Conservation (phyloP, 2,888 invertebrate species). For the Deilephila elpenor region DNA sequence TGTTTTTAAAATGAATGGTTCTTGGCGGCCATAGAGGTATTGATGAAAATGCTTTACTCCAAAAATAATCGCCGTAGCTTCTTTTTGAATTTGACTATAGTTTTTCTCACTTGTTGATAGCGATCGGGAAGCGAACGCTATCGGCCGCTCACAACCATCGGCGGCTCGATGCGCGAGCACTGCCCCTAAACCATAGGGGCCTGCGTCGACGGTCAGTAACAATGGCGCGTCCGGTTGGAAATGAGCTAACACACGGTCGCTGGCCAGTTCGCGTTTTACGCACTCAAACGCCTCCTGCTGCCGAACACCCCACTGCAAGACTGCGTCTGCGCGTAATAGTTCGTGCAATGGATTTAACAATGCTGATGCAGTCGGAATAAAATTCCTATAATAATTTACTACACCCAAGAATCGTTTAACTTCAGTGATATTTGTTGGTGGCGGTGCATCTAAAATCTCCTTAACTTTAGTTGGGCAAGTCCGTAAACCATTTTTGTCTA, state of each 20-base stretch:
- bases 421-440: slow-evolving; percentile 37
- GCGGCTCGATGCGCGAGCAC: slow-evolving; percentile 30
- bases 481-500: too few relatives aligned
- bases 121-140: slow-evolving; percentile 31
- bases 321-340: slow-evolving; percentile 29
- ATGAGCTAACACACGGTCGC: slow-evolving; percentile 39
- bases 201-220: slow-evolving; percentile 32
- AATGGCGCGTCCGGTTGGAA: slow-evolving; percentile 33
- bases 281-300: slow-evolving; percentile 30
- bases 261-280: slow-evolving; percentile 34
- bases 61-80: too few relatives aligned
- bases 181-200: slow-evolving; percentile 34
- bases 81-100: too few relatives aligned
- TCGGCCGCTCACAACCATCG: slow-evolving; percentile 17
- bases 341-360: slow-evolving; percentile 40
- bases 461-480: slow-evolving; percentile 39
- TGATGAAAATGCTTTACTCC: too few relatives aligned
- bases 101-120: slow-evolving; percentile 34
- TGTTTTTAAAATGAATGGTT: slow-evolving; percentile 38
- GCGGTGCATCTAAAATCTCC: slow-evolving; percentile 41
- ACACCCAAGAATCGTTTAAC: slow-evolving; percentile 46
- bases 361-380: slow-evolving; percentile 42
- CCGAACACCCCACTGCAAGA: slow-evolving; percentile 33
- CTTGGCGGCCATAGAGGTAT: slow-evolving; percentile 38
- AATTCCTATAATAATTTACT: slow-evolving; percentile 47